These are phyloP conservation scores for Cyprinodon variegatus DNA, from an alignment of 2,113 vertebrate genomes.

Conservation along the genomic window DNA sequence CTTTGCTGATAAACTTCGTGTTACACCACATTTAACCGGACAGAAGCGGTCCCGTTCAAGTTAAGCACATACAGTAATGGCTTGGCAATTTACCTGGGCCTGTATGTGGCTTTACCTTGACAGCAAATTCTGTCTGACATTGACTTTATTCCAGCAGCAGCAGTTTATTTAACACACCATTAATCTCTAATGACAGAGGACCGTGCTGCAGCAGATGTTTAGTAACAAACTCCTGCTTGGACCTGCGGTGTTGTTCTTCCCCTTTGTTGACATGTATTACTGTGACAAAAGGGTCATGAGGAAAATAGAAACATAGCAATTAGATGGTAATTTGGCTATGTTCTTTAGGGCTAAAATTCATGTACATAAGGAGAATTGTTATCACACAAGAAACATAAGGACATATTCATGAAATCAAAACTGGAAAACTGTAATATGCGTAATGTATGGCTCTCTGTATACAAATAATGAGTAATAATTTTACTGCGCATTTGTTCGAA, in stretches of 20 bases:
- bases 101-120: constrained; percentile 56
- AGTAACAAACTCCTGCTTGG: constrained; percentile 70
- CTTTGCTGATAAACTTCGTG: constrained; percentile 42
- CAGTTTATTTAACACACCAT: constrained; percentile 77
- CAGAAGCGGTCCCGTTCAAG: constrained; percentile 43
- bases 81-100: constrained; percentile 61
- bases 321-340: constrained; percentile 15
- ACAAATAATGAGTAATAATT: too few relatives aligned
- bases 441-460: too few relatives aligned
- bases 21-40: constrained; percentile 53
- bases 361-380: constrained; percentile 25
- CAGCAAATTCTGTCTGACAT: constrained; percentile 71
- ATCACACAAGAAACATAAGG: constrained; percentile 25
- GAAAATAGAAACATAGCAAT: constrained; percentile 27
- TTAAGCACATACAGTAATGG: constrained; percentile 58
- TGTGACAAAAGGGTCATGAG: constrained; percentile 48
- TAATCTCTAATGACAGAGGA: constrained; percentile 77
- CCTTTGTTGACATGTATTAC: constrained; percentile 60
- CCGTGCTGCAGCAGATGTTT: constrained; percentile 77
- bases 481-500: too few relatives aligned
- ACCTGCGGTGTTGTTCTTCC: constrained; percentile 58
- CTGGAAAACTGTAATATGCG: constrained; percentile 34
- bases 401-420: constrained; percentile 45
- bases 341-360: constrained; percentile 17
- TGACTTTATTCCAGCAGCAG: constrained; percentile 72